These are phyloP conservation scores for Cantharis lateralis DNA, from an alignment of 2,888 invertebrate species.

Conservation along the genomic window DNA sequence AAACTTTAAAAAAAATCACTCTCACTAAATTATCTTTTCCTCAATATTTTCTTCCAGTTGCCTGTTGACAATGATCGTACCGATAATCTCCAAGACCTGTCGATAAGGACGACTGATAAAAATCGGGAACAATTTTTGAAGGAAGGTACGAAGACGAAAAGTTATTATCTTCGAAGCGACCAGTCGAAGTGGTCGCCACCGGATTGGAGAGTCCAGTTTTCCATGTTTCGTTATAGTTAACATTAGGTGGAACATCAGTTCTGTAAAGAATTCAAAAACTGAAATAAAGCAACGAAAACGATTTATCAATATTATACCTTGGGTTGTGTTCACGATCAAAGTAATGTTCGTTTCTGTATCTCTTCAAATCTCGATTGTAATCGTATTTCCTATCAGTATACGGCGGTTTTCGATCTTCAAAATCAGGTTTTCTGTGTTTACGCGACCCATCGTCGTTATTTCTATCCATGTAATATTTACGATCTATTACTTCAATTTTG, in stretches of 20 bases:
- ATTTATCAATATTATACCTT: constrained; percentile 5
- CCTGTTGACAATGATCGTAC: constrained; percentile 17
- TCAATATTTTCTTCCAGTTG: constrained; percentile 14
- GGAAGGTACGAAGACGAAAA: constrained; percentile 1
- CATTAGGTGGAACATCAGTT: constrained; percentile 1
- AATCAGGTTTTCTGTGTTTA: constrained; percentile 12
- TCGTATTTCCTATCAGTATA: constrained; percentile 14
- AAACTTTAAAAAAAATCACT: neutral
- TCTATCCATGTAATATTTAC: constrained; percentile 9
- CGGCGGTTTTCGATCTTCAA: constrained; percentile 5
- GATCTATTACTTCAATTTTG: constrained; percentile 20
- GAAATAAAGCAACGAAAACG: neutral
- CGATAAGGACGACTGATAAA: constrained; percentile 6
- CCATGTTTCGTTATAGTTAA: constrained; percentile 15
- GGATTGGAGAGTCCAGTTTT: neutral
- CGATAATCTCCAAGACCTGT: neutral
- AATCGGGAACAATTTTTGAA: neutral
- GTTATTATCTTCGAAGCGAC: constrained; percentile 9
- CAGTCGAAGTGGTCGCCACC: neutral
- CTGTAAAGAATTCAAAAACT: constrained; percentile 17
- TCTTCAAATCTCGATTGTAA: constrained; percentile 6
- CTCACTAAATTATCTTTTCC: neutral
- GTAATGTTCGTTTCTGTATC: constrained; percentile 1
- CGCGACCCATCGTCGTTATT: neutral
- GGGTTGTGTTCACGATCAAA: neutral